Evolutionary conservation across 2,113 vertebrate species (phyloP).

Genomic region (Hypocryptadius cinnamomeus): DNA sequence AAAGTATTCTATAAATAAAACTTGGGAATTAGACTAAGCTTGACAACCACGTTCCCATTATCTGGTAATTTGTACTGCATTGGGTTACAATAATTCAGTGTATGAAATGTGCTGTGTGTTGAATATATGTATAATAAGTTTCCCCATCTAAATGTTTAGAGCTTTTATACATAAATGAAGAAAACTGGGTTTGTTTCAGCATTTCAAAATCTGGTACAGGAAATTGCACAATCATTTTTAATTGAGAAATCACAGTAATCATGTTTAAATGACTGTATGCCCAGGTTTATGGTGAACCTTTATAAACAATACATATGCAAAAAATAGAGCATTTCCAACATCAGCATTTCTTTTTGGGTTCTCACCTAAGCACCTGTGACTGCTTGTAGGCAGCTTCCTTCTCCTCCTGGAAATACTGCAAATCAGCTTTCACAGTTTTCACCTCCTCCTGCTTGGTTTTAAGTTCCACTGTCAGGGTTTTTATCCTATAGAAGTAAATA

Average conservation of each 20-base stretch:
- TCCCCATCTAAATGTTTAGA: not conserved
- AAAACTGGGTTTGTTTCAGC: not conserved
- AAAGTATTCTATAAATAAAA: not conserved
- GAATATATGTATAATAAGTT: not conserved
- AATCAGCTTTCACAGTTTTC: conserved; percentile 46
- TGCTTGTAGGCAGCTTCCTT: conserved; percentile 65
- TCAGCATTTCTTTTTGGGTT: not conserved
- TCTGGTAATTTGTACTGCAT: not conserved
- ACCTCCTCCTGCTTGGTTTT: conserved; percentile 66
- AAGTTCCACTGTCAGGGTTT: conserved; percentile 57
- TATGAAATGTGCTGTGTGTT: not conserved
- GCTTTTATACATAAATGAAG: not conserved
- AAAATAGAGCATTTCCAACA: not conserved
- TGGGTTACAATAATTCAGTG: not conserved
- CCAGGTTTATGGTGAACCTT: not conserved
- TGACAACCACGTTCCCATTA: not conserved
- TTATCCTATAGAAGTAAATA: conserved; percentile 59
- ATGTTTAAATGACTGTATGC: not conserved
- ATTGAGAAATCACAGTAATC: not conserved
- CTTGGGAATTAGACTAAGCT: not conserved
- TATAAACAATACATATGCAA: not conserved
- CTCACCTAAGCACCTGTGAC: conserved; percentile 74
- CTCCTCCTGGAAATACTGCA: conserved; percentile 57
- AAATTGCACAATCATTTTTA: not conserved
- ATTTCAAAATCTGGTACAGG: not conserved